A percentile compares a stretch with the other conserved stretches of the same genome.
Evolutionary conservation across 2,888 invertebrate species (phyloP).

Genomic region (Teinopalpus imperialis): DNA sequence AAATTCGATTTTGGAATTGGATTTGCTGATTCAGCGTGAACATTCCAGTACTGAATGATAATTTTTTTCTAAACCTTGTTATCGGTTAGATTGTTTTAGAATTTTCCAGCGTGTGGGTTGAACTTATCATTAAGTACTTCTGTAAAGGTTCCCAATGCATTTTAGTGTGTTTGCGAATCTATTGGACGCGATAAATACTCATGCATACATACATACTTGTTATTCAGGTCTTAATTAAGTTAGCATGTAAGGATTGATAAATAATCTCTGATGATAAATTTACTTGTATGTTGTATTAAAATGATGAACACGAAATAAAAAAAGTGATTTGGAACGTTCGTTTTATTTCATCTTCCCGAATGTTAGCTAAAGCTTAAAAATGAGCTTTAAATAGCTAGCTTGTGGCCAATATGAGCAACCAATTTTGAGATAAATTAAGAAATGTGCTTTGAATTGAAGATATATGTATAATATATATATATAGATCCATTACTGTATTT

Average conservation of each 20-base stretch:
- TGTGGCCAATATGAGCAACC: too few species aligned
- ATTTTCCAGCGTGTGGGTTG: conserved; percentile 45
- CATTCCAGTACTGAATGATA: conserved; percentile 37
- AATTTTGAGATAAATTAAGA: too few species aligned
- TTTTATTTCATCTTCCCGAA: conserved; percentile 52
- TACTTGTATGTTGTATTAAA: conserved; percentile 83
- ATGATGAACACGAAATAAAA: conserved; percentile 81
- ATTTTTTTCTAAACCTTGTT: conserved; percentile 19
- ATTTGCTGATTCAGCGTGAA: conserved; percentile 1
- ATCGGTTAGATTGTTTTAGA: conserved; percentile 24
- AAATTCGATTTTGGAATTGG: background rate
- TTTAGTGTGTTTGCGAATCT: conserved; percentile 25
- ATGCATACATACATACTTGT: conserved; percentile 59
- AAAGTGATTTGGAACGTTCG: conserved; percentile 77
- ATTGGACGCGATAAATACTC: conserved; percentile 43
- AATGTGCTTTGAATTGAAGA: too few species aligned
- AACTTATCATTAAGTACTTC: conserved; percentile 33
- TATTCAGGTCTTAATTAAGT: conserved; percentile 78
- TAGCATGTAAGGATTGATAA: conserved; percentile 79
- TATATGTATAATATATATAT: too few species aligned
- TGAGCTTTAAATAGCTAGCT: too few species aligned
- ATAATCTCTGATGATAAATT: conserved; percentile 82
- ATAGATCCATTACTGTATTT: too few species aligned
- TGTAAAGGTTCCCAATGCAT: conserved; percentile 42
- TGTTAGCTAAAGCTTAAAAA: too few species aligned